A percentile compares a stretch with the other conserved stretches of the same genome.
Evolutionary conservation across 2,113 vertebrate genomes (phyloP).

Genomic region (Ellobius talpinus): DNA sequence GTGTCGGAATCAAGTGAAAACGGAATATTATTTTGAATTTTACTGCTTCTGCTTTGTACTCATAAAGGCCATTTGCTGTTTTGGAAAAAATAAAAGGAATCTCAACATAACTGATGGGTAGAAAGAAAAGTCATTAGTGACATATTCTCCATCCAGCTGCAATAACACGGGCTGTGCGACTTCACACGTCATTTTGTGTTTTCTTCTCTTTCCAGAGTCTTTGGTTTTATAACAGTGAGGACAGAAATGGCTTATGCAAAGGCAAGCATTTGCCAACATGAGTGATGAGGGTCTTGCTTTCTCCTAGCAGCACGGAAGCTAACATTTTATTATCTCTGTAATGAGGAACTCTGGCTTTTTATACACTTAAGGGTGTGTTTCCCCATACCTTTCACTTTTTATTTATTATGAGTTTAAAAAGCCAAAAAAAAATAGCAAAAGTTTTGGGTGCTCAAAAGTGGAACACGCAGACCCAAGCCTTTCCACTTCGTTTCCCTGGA

Average conservation of each 20-base stretch:
- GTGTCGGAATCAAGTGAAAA: slow-evolving; percentile 70
- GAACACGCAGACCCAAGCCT: slow-evolving; percentile 32
- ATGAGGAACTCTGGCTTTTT: slow-evolving; percentile 38
- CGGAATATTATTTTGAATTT: slow-evolving; percentile 64
- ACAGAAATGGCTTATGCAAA: slow-evolving; percentile 76
- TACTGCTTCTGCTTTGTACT: slow-evolving; percentile 68
- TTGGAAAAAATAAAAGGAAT: slow-evolving; percentile 55
- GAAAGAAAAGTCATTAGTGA: slow-evolving; percentile 79
- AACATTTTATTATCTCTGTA: slow-evolving; percentile 65
- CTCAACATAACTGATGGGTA: slow-evolving; percentile 68
- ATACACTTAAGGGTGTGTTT: neutral
- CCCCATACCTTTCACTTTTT: neutral
- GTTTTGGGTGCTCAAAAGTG: slow-evolving; percentile 34
- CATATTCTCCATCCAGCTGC: slow-evolving; percentile 80
- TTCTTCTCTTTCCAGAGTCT: slow-evolving; percentile 73
- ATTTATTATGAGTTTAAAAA: slow-evolving; percentile 60
- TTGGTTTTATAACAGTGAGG: slow-evolving; percentile 74
- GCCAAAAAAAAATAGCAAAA: neutral
- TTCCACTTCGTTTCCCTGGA: slow-evolving; percentile 24
- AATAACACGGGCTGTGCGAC: slow-evolving; percentile 62
- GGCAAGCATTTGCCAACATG: slow-evolving; percentile 64
- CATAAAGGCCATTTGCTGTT: slow-evolving; percentile 74
- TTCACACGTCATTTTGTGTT: slow-evolving; percentile 73
- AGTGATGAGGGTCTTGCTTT: slow-evolving; percentile 64
- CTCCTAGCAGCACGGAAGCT: slow-evolving; percentile 50